phyloP scores from a whole-genome alignment of 2,113 vertebrate species.

The Anthoscopus minutus region DNA sequence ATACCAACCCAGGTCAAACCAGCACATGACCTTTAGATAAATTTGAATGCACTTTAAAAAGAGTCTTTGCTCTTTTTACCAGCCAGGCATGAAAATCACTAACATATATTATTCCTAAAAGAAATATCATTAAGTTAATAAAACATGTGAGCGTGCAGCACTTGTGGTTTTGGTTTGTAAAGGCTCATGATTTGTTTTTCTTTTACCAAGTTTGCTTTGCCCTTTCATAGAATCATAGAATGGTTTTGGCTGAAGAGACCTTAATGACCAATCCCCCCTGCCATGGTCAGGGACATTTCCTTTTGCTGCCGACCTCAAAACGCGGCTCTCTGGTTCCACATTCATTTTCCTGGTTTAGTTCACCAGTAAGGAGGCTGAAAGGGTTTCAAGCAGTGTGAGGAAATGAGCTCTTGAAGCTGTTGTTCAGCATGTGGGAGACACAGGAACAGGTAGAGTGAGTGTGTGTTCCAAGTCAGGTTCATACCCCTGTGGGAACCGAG shows the following conservation, averaged over 20 bases:
- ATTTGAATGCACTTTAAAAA: neutral
- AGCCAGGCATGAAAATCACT: neutral
- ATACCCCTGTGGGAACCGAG: neutral
- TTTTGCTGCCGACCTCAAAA: neutral
- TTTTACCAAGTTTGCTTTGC: neutral
- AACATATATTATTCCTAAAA: neutral
- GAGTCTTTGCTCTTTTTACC: neutral
- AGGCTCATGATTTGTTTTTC: neutral
- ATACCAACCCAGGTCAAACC: too few species aligned
- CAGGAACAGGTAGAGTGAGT: neutral
- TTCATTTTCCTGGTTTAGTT: neutral
- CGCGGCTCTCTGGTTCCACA: neutral
- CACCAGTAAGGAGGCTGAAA: neutral
- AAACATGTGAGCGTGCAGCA: rapidly evolving
- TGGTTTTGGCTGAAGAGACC: neutral
- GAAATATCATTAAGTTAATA: neutral
- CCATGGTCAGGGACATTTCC: neutral
- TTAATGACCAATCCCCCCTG: neutral
- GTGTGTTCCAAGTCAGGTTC: neutral
- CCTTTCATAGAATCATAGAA: neutral
- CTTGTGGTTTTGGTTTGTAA: neutral
- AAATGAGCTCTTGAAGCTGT: neutral
- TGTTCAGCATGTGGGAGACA: neutral
- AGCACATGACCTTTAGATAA: too few species aligned
- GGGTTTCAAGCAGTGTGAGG: neutral